Base-by-base conservation (phyloP, 2,888 invertebrate species). In the Lampropteryx suffumata region DNA sequence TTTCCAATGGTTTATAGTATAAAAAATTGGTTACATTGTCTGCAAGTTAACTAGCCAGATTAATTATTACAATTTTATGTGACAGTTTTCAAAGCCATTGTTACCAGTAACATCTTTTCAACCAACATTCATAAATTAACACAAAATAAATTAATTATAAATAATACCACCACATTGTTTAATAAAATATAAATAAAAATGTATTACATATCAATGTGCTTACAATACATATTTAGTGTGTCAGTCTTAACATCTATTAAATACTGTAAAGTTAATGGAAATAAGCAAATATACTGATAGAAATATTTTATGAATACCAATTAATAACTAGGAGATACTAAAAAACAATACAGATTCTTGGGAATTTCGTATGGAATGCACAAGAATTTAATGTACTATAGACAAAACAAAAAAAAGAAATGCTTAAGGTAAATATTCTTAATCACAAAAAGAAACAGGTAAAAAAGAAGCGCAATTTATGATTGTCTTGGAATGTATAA, bases 211-310 rank as follows among this genome's bases (percentile, higher is more conserved):
- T 13, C 33, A 26, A 49, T 43, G 74, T 77, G 73, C 79, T 76
- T 79, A 77, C 69, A 80, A 82, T 84, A 84, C 78, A 84, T 58
- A 79, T 67, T 78, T 82, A 47, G 43, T 50, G 82, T 80, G 83
- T 88, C 88, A 89, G 89, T 88, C 89, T 88, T 88, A 88, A 80
- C 59, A 80, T 79, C 84, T 87, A 86, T 79, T 71, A 74, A 85
- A 87, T 87, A 88, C 85, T 87, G 85, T 79, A 78, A 79, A 82
- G 73, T 77, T 69, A 73, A 64, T 70, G 70, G 67, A 73, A 76
- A 73, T 62, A 69, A 65, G 68, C 59, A 64, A 57, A 56, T 45
- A 21, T 36, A 48, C 39, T 45, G 41, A 55, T 5, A 40, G 36
- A 43, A 53, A 55, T 56, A 69, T 64, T n/a, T n/a, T n/a, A n/a